Evolutionary conservation across 2,113 vertebrate species (phyloP).

Genomic region (Sturnira hondurensis): DNA sequence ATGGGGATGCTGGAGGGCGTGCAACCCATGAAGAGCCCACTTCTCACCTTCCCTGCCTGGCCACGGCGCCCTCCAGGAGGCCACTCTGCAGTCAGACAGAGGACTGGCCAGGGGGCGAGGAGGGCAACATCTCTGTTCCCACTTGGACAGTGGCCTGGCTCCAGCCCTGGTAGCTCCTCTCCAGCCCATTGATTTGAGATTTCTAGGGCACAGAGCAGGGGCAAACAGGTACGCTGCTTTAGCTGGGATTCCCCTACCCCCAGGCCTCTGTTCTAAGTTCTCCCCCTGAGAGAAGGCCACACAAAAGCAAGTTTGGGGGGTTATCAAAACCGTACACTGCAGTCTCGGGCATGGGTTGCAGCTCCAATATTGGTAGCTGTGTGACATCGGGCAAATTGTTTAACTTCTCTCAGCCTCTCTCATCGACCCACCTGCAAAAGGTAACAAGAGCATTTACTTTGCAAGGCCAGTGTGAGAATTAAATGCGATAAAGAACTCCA

Average conservation of each 20-base stretch:
- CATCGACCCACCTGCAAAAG: background rate
- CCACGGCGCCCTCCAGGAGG: background rate
- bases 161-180: background rate
- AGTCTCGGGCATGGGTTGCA: background rate
- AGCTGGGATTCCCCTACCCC: background rate
- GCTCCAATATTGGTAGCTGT: background rate
- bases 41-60: background rate
- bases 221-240: no score
- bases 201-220: background rate
- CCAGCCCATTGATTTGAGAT: background rate
- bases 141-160: background rate
- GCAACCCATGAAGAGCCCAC: background rate
- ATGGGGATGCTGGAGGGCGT: background rate
- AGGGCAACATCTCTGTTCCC: background rate
- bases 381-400: background rate
- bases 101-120: background rate
- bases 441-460: background rate
- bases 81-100: rapidly evolving
- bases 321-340: background rate
- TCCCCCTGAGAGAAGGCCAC: background rate
- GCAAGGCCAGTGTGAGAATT: background rate
- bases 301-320: background rate
- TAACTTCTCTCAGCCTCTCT: background rate
- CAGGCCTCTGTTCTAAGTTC: background rate
- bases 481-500: background rate